Conservation (phyloP, 2,113 vertebrate genomes). For the Halichoeres trimaculatus region DNA sequence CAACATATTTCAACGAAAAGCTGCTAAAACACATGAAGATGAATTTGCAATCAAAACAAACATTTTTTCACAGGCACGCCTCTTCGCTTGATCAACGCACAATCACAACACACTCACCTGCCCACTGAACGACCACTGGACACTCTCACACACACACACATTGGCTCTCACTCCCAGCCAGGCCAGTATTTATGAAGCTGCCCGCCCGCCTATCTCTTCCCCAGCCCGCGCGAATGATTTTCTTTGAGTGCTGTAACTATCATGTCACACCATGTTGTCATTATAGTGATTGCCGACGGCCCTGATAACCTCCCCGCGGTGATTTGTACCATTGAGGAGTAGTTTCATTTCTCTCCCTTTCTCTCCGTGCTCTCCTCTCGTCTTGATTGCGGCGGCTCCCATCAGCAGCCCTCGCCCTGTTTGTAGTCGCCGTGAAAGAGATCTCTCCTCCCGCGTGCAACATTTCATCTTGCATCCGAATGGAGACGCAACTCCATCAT, state of each 20-base stretch:
- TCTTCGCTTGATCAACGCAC: constrained; percentile 19
- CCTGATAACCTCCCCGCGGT: constrained; percentile 78
- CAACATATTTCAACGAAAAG: too few species aligned
- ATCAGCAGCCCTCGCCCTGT: constrained; percentile 69
- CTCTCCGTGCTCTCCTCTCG: constrained; percentile 61
- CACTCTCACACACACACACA: constrained; percentile 12
- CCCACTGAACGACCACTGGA: constrained; percentile 25
- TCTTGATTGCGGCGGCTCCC: constrained; percentile 78
- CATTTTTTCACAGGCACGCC: not conserved
- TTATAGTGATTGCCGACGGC: constrained; percentile 80
- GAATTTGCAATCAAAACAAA: constrained; percentile 35
- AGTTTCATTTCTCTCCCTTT: constrained; percentile 65
- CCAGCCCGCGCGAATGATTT: constrained; percentile 68
- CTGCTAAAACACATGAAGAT: not conserved
- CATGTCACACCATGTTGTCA: constrained; percentile 82
- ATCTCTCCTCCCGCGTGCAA: constrained; percentile 54
- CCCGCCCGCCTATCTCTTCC: constrained; percentile 66
- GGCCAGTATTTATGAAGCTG: constrained; percentile 69
- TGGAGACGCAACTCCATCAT: constrained; percentile 56
- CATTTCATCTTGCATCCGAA: constrained; percentile 66
- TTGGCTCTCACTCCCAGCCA: constrained; percentile 26
- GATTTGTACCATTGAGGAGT: constrained; percentile 79
- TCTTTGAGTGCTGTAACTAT: constrained; percentile 81
- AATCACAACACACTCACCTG: constrained; percentile 41
- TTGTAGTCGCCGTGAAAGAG: constrained; percentile 55